Conservation (phyloP, 2,888 invertebrate genomes). For the Furcula furcula region DNA sequence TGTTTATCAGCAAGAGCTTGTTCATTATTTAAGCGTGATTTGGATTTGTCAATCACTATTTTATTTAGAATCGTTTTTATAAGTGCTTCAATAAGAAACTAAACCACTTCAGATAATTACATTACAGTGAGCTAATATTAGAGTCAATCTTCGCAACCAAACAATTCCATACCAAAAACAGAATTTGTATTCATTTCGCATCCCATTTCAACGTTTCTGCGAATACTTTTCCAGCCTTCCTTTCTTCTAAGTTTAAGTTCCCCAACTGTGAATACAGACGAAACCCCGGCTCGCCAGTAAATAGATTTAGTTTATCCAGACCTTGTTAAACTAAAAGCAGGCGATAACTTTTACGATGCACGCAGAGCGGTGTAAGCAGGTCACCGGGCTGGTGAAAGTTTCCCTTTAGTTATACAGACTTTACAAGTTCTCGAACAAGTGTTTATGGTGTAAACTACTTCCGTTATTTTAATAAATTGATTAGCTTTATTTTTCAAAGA, state of each 20-base stretch:
- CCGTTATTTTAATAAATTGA: background rate
- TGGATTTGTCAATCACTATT: too few species aligned
- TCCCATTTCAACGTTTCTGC: too few species aligned
- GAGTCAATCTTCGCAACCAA: too few species aligned
- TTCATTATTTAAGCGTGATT: too few species aligned
- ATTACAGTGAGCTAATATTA: too few species aligned
- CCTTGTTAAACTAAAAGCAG: slow-evolving; percentile 20
- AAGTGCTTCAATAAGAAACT: too few species aligned
- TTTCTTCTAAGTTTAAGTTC: background rate
- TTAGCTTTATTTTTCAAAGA: too few species aligned
- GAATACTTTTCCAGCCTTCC: background rate
- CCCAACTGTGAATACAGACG: background rate
- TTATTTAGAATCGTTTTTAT: too few species aligned
- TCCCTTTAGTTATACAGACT: background rate
- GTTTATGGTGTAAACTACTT: background rate
- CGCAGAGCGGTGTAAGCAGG: slow-evolving; percentile 5
- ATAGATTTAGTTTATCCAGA: slow-evolving; percentile 23
- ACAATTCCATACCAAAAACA: too few species aligned
- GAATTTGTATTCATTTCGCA: background rate
- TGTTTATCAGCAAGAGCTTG: too few species aligned
- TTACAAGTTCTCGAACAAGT: slow-evolving; percentile 1
- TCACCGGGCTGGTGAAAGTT: background rate
- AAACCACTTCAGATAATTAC: too few species aligned
- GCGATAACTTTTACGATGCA: slow-evolving; percentile 12
- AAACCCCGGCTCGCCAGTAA: slow-evolving; percentile 18